A percentile compares a stretch with the other conserved stretches of the same genome.
Conservation (phyloP, 2,113 vertebrate species). For the Orycteropus afer region DNA sequence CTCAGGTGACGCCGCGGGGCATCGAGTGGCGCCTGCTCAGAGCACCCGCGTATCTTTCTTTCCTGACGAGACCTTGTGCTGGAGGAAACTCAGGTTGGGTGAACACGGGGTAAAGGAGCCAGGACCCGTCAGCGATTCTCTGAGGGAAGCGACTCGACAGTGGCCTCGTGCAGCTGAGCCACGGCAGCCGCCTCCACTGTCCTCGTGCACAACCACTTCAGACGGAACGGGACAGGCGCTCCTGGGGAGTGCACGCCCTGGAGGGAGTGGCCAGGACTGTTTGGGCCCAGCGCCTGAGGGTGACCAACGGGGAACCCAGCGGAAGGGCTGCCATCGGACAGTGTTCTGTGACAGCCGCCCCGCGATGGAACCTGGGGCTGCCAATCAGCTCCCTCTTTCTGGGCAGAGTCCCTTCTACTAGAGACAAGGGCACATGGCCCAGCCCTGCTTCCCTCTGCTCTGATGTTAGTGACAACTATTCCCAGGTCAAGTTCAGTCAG, state of each 20-base stretch:
- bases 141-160: neutral
- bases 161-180: neutral
- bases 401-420: neutral
- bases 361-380: neutral
- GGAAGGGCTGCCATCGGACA: neutral
- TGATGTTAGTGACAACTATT: too few species aligned
- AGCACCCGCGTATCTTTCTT: neutral
- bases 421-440: neutral
- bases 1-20: neutral
- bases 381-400: neutral
- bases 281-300: neutral
- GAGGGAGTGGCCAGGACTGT: neutral
- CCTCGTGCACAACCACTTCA: neutral
- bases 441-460: neutral
- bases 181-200: neutral
- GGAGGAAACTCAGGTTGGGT: neutral
- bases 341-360: neutral
- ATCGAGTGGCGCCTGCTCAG: accelerated
- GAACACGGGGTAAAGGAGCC: neutral
- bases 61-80: neutral
- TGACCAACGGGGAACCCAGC: neutral
- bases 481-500: neutral
- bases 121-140: neutral
- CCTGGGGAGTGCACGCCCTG: neutral
- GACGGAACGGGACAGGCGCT: neutral